These are phyloP conservation scores for Heliconius melpomene DNA, from an alignment of 1,140 invertebrate genomes.

Conservation along the genomic window DNA sequence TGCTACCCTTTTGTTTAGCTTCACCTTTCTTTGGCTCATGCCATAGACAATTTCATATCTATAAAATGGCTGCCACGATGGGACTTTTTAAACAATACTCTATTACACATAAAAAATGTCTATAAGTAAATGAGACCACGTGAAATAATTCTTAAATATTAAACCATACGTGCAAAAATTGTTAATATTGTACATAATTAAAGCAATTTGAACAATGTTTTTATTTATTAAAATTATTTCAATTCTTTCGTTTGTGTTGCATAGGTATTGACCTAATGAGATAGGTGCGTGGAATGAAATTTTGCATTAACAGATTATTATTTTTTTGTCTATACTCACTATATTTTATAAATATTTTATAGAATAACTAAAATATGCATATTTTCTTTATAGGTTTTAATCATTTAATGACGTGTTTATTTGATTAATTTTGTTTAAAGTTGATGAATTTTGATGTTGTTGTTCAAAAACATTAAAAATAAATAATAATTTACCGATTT, in stretches of 20 bases:
- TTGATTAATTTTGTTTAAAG: not conserved
- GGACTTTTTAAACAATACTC: constrained; percentile 51
- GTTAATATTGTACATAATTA: not conserved
- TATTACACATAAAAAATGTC: constrained; percentile 37
- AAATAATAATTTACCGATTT: not conserved
- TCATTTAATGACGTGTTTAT: too few species aligned
- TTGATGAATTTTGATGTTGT: too few species aligned
- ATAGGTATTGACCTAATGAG: not conserved
- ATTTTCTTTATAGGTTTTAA: not conserved
- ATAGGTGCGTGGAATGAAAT: not conserved
- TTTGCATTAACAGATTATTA: not conserved
- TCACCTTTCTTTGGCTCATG: constrained; percentile 77
- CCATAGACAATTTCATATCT: constrained; percentile 74
- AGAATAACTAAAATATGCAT: not conserved
- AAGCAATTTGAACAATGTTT: not conserved
- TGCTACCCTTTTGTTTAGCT: constrained; percentile 80
- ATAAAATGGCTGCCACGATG: constrained; percentile 78
- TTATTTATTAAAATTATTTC: not conserved
- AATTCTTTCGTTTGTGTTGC: not conserved
- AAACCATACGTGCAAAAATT: not conserved
- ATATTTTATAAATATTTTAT: not conserved
- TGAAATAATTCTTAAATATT: not conserved
- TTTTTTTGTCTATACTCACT: not conserved
- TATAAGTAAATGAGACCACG: not conserved
- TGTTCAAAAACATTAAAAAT: not conserved